A percentile compares a stretch with the other conserved stretches of the same genome.
phyloP scores from a whole-genome alignment of 53 echinoderm and acorn worm genomes.

The Holothuria leucospilota region DNA sequence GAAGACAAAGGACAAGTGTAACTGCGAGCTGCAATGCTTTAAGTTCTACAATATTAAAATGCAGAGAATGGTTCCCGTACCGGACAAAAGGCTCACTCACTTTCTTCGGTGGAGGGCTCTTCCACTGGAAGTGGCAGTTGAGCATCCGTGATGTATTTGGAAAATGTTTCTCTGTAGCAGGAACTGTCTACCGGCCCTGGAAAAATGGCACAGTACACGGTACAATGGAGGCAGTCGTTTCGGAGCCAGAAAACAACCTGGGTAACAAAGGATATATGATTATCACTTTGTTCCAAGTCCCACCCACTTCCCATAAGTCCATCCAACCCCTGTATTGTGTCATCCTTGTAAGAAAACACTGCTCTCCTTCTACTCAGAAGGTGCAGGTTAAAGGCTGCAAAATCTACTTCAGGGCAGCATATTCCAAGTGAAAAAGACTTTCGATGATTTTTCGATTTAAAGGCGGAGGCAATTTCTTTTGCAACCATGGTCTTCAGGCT shows the following conservation, averaged over 20 bases:
- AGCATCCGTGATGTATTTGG: not conserved
- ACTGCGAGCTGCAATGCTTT: too few species aligned
- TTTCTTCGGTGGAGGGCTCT: not conserved
- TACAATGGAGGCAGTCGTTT: not conserved
- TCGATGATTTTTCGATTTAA: not conserved
- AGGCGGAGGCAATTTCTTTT: not conserved
- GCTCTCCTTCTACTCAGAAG: not conserved
- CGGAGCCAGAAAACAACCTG: not conserved
- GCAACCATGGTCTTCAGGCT: not conserved
- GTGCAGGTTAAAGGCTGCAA: not conserved
- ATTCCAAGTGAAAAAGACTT: conserved; percentile 3
- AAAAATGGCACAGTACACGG: not conserved
- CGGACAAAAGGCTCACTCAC: conserved; percentile 7
- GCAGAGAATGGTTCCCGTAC: not conserved
- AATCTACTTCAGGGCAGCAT: not conserved
- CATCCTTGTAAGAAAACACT: conserved; percentile 11
- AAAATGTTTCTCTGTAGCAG: not conserved
- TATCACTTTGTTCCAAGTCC: not conserved
- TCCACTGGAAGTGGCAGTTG: not conserved
- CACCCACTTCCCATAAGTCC: conserved; percentile 2
- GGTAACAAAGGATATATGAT: not conserved
- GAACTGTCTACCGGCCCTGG: not conserved
- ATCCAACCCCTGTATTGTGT: not conserved
- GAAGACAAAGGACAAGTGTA: too few species aligned
- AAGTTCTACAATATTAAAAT: not conserved